Conservation (phyloP, 2,113 vertebrate species). For the Cebus imitator region DNA sequence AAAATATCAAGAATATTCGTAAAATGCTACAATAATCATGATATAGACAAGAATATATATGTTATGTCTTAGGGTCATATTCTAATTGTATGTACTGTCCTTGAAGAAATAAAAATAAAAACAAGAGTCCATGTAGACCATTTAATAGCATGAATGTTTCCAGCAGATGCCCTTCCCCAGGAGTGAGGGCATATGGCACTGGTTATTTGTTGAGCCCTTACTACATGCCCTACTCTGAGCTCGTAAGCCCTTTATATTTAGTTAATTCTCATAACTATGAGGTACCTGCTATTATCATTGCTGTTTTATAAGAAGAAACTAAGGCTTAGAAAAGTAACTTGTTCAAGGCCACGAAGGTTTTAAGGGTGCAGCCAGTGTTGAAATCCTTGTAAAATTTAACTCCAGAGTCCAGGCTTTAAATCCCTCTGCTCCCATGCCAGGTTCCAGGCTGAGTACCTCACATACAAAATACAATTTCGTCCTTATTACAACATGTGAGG, state of each 20-base stretch:
- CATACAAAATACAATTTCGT: background rate
- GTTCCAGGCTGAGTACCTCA: background rate
- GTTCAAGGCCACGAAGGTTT: background rate
- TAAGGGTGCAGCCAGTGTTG: background rate
- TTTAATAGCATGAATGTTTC: background rate
- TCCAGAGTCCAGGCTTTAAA: background rate
- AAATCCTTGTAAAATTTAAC: background rate
- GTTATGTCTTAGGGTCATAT: background rate
- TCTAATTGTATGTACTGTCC: background rate
- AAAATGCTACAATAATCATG: background rate
- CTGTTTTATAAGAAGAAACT: background rate
- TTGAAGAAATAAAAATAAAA: conserved; percentile 27
- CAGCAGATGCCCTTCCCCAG: background rate
- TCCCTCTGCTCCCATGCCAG: background rate
- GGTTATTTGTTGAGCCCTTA: background rate
- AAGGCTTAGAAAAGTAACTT: background rate
- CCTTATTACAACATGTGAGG: background rate
- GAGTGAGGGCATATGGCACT: background rate
- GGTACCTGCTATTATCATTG: background rate
- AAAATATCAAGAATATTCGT: background rate
- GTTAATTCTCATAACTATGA: background rate
- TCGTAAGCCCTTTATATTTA: background rate
- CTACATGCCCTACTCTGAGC: background rate
- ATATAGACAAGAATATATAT: background rate
- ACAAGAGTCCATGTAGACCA: background rate